A percentile compares a stretch with the other conserved stretches of the same genome.
These are phyloP conservation scores for Limnothrissa miodon DNA, from an alignment of 2,113 vertebrate species.

Conservation along the genomic window DNA sequence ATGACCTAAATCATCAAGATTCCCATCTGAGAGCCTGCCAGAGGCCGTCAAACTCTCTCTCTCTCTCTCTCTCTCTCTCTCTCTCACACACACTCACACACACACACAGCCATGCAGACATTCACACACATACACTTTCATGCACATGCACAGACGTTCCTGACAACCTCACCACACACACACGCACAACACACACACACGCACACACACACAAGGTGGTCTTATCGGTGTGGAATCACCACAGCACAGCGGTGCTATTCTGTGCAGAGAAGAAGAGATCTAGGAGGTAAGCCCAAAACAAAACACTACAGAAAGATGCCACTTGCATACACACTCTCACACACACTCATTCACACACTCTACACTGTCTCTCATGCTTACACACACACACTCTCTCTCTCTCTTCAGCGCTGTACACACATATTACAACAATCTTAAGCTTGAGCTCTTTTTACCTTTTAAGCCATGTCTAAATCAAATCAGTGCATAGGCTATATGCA, in stretches of 20 bases:
- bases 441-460: too few species aligned
- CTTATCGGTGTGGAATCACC: conserved; percentile 35
- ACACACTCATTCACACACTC: conserved; percentile 20
- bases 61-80: conserved; percentile 40
- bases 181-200: conserved; percentile 40
- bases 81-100: conserved; percentile 13
- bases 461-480: neutral
- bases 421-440: neutral
- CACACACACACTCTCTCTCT: neutral
- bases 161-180: conserved; percentile 20
- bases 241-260: conserved; percentile 34
- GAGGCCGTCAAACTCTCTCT: conserved; percentile 32
- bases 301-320: neutral
- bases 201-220: conserved; percentile 23
- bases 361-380: conserved; percentile 38
- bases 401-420: neutral
- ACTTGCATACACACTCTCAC: conserved; percentile 38
- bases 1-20: conserved; percentile 77
- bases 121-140: conserved; percentile 12
- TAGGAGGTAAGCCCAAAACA: neutral
- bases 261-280: neutral
- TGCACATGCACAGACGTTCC: neutral
- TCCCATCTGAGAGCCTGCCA: conserved; percentile 58
- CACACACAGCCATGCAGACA: neutral
- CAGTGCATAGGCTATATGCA: neutral